Percentiles rank a stretch among this genome's conserved stretches.
Evolutionary conservation across 1,140 invertebrate genomes (phyloP).

Genomic region (Drosophila sp.): DNA sequence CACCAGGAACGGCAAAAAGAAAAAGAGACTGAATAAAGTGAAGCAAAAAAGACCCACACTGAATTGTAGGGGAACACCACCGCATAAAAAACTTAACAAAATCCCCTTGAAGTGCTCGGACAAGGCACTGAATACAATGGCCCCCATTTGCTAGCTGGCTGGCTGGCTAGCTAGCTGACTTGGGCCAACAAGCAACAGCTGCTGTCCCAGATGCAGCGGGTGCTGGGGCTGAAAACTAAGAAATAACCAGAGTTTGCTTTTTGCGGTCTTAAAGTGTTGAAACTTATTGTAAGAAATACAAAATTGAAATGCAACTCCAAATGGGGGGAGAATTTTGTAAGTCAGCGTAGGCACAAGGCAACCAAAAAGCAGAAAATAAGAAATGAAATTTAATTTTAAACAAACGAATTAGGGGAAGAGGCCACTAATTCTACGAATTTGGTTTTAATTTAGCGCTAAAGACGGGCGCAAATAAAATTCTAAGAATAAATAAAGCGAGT

Average conservation of each 20-base stretch:
- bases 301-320: not conserved
- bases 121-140: conserved; percentile 74
- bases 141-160: conserved; percentile 11
- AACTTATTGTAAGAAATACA: conserved; percentile 32
- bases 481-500: not conserved
- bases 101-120: conserved; percentile 52
- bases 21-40: conserved; percentile 18
- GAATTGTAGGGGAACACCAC: conserved; percentile 37
- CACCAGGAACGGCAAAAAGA: not conserved
- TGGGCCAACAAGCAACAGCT: conserved; percentile 61
- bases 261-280: conserved; percentile 54
- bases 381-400: conserved; percentile 4
- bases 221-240: not conserved
- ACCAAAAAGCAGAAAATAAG: not conserved
- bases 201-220: conserved; percentile 27
- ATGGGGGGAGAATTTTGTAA: not conserved
- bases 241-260: conserved; percentile 27
- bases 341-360: not conserved
- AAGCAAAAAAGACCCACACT: conserved; percentile 30
- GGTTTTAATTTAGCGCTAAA: not conserved
- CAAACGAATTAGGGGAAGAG: not conserved
- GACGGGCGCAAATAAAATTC: not conserved
- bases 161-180: conserved; percentile 17
- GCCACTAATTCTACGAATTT: not conserved
- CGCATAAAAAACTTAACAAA: conserved; percentile 44